Conservation (phyloP, 2,113 vertebrate species). For the Epinephelus fuscoguttatus region DNA sequence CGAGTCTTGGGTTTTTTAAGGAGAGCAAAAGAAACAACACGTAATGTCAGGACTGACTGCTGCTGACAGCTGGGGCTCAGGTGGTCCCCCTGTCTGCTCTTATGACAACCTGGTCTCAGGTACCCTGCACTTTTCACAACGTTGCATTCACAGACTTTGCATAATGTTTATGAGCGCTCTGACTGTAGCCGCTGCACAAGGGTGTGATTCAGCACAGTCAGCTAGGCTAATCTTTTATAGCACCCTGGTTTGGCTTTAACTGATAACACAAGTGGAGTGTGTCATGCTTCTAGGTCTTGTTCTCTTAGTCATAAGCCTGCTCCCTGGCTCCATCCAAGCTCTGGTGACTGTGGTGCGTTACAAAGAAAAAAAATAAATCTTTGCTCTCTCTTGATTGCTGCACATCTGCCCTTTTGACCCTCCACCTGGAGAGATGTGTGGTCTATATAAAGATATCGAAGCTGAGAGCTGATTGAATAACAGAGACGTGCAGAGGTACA, state of each 20-base stretch:
- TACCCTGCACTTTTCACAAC: slow-evolving; percentile 7
- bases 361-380: slow-evolving; percentile 66
- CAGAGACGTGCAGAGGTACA: slow-evolving; percentile 4
- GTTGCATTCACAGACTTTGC: slow-evolving; percentile 6
- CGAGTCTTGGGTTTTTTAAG: not conserved
- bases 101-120: not conserved
- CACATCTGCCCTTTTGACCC: slow-evolving; percentile 48
- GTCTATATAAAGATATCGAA: slow-evolving; percentile 24
- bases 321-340: slow-evolving; percentile 18
- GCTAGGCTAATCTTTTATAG: slow-evolving; percentile 70
- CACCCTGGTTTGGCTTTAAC: slow-evolving; percentile 65
- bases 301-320: not conserved
- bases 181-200: slow-evolving; percentile 25
- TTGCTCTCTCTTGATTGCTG: slow-evolving; percentile 40
- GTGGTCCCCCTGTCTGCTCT: not conserved
- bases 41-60: slow-evolving; percentile 1
- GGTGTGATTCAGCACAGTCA: slow-evolving; percentile 57
- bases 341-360: slow-evolving; percentile 50
- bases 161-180: not conserved
- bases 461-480: slow-evolving; percentile 3
- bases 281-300: not conserved
- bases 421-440: slow-evolving; percentile 40
- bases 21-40: not conserved
- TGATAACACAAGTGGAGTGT: slow-evolving; percentile 57
- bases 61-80: slow-evolving; percentile 4